Percentiles rank a stretch among this genome's conserved stretches.
phyloP scores from a whole-genome alignment of 2,888 invertebrate genomes.

The Cataglyphis rosenhaueri region DNA sequence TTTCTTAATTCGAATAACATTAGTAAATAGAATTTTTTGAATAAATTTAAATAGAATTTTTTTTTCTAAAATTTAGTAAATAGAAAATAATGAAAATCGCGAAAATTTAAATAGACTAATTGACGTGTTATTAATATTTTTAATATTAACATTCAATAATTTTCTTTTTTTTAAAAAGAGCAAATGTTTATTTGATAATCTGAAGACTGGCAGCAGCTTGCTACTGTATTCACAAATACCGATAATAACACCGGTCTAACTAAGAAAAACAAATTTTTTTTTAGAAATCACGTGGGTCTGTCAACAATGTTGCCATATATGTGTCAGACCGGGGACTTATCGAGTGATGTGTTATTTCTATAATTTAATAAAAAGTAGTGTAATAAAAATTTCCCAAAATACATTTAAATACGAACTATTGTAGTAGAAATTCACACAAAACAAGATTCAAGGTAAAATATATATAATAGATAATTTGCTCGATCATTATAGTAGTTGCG shows the following conservation, averaged over 20 bases:
- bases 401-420: neutral
- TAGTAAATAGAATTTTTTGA: too few relatives aligned
- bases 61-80: neutral
- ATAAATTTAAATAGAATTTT: too few relatives aligned
- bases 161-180: conserved; percentile 35
- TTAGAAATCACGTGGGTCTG: too few relatives aligned
- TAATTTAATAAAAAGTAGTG: neutral
- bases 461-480: conserved; percentile 8
- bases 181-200: conserved; percentile 72
- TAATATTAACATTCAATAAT: neutral
- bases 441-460: conserved; percentile 20
- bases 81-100: neutral
- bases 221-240: neutral
- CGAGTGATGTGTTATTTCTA: too few relatives aligned
- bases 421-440: conserved; percentile 12
- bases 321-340: too few relatives aligned
- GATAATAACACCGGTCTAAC: neutral
- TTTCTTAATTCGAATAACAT: too few relatives aligned
- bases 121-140: neutral
- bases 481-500: conserved; percentile 12
- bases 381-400: neutral
- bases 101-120: neutral
- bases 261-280: too few relatives aligned
- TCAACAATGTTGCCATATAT: too few relatives aligned
- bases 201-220: conserved; percentile 62